Conservation (phyloP, 2,113 vertebrate genomes). For the Corapipo altera region DNA sequence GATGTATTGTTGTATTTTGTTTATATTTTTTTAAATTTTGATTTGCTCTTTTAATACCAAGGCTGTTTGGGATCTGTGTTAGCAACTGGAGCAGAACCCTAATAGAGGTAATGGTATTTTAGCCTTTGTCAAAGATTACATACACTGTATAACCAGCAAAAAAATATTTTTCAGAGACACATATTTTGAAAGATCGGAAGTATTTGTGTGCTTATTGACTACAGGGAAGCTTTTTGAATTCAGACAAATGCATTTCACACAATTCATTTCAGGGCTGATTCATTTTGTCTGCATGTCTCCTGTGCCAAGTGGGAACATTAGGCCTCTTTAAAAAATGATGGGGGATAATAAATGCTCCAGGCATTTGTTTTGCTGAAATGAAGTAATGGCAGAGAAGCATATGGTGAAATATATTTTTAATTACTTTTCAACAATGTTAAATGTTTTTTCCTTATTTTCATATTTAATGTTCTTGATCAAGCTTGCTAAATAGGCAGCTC, state of each 20-base stretch:
- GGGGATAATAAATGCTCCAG: constrained; percentile 72
- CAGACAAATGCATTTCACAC: constrained; percentile 52
- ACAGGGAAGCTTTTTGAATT: constrained; percentile 52
- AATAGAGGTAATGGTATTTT: background rate
- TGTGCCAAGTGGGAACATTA: constrained; percentile 69
- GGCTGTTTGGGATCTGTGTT: background rate
- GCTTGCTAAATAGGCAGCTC: constrained; percentile 58
- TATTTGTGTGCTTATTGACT: constrained; percentile 4
- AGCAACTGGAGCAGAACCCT: background rate
- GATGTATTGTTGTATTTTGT: background rate
- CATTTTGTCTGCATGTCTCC: constrained; percentile 66
- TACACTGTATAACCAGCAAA: background rate
- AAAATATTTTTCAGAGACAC: background rate
- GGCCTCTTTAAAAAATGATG: constrained; percentile 75
- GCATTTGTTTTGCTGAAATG: constrained; percentile 74
- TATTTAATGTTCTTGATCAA: constrained; percentile 76
- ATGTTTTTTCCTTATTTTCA: constrained; percentile 74
- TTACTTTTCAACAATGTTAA: constrained; percentile 80
- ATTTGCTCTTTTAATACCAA: background rate
- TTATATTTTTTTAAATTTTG: background rate
- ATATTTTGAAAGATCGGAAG: background rate
- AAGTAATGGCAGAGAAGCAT: constrained; percentile 71
- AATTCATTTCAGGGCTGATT: constrained; percentile 68
- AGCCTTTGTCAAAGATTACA: background rate
- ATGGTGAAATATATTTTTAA: constrained; percentile 83